Conservation (phyloP, 2,888 invertebrate species). For the Villa cingulata region DNA sequence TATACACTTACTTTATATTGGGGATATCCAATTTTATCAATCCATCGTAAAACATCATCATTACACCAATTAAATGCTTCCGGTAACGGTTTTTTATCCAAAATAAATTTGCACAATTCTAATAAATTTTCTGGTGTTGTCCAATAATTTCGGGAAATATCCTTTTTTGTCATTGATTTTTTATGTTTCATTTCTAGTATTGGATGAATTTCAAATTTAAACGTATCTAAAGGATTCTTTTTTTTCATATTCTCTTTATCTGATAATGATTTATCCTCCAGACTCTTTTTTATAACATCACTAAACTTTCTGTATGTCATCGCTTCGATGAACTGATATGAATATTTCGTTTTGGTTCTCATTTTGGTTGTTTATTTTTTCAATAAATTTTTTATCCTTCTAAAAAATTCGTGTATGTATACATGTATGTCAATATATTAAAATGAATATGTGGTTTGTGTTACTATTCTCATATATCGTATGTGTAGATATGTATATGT, state of each 20-base stretch:
- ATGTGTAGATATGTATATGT: too few relatives aligned
- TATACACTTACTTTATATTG: constrained; percentile 37
- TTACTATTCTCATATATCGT: too few relatives aligned
- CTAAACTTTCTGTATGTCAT: background rate
- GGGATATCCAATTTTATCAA: constrained; percentile 37
- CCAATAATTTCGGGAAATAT: constrained; percentile 21
- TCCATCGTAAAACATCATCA: constrained; percentile 39
- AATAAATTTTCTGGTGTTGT: constrained; percentile 37
- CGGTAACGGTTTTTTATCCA: constrained; percentile 36
- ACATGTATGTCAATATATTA: too few relatives aligned
- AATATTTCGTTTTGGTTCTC: background rate
- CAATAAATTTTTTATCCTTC: too few relatives aligned
- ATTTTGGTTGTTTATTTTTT: background rate
- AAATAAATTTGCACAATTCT: constrained; percentile 25
- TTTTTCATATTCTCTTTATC: background rate
- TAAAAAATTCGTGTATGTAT: too few relatives aligned
- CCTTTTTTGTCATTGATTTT: constrained; percentile 7
- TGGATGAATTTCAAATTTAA: constrained; percentile 11
- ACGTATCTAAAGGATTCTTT: constrained; percentile 12
- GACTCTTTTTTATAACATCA: background rate
- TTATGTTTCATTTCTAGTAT: constrained; percentile 27
- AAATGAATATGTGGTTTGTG: too few relatives aligned
- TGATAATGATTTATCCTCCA: too few relatives aligned
- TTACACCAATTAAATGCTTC: constrained; percentile 38
- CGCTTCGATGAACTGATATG: background rate